Evolutionary conservation across 2,113 vertebrate genomes (phyloP), one percentile per base, ranked within the genome.

Genomic region (Syngnathus typhle): DNA sequence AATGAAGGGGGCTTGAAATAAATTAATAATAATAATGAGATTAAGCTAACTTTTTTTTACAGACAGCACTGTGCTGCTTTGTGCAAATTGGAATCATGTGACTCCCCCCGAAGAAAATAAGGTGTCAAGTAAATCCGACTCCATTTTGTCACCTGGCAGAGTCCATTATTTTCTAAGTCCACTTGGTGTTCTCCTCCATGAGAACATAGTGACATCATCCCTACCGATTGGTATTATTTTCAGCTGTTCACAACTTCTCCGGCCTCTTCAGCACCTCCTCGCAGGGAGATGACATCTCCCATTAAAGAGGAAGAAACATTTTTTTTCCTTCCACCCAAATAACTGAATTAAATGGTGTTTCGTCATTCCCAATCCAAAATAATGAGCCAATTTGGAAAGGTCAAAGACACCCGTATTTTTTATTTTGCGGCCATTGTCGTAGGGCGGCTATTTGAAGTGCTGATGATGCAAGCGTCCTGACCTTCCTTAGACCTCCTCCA

Each of bases 401-500:
- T 36, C 27, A 7, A 3, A 27, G 4, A 16, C 27, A 32, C 36
- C 27, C 55, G 36, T 4, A 21, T 10, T n/a, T 15, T 58, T 55
- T 3, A 32, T 58, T 58, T 36, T 7, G 55, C 3, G 55, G 32
- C 6, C 27, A 37, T 36, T 32, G 13, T 32, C 36, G 12, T 15
- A 55, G 27, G 4, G 23, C 12, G 11, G 36, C 21, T 13, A 54
- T 65, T 37, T 8, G 32, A 52, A 47, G 9, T 21, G 36, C 0
- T 18, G 8, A 3, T 54, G 64, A 65, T 54, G 64, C 44, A 54
- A 54, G 43, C 47, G 16, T 65, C 11, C 60, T 67, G 59, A 67
- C 74, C 46, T 71, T 58, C 38, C 21, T 19, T 58, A 59, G 68
- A 80, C 70, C 68, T 44, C 70, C 68, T 44, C 49, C 52, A 51